Percentiles rank a stretch among this genome's conserved stretches.
Conservation (phyloP, 2,797 vertebrate species). For the Centropyge bicolor region DNA sequence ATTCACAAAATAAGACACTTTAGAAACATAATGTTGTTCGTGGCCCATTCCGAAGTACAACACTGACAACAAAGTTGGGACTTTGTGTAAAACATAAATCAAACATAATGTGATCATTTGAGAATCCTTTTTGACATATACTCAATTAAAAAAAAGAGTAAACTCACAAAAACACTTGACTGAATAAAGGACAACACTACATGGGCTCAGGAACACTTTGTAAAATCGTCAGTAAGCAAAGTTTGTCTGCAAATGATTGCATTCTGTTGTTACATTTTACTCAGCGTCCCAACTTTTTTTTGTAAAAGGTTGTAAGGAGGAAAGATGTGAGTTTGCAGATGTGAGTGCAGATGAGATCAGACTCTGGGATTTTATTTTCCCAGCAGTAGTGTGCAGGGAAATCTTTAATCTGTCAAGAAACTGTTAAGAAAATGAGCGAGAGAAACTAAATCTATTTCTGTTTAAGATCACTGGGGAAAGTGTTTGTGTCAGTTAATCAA, state of each 20-base stretch:
- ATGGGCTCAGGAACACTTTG: too few relatives aligned
- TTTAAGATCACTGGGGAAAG: background rate
- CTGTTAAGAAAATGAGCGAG: background rate
- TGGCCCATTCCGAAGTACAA: background rate
- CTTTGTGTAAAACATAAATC: too few relatives aligned
- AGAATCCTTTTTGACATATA: too few relatives aligned
- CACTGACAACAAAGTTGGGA: too few relatives aligned
- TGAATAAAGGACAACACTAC: too few relatives aligned
- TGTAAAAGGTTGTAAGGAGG: background rate
- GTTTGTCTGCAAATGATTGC: too few relatives aligned
- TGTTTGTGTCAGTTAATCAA: background rate
- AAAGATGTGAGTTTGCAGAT: background rate
- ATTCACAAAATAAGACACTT: background rate
- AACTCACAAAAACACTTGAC: too few relatives aligned
- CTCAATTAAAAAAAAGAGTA: too few relatives aligned
- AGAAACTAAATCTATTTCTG: background rate
- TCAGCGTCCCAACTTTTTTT: too few relatives aligned
- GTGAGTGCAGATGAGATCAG: background rate
- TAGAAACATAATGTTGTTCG: background rate
- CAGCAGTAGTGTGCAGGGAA: background rate
- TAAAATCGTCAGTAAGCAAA: too few relatives aligned
- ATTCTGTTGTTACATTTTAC: too few relatives aligned
- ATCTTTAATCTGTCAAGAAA: background rate
- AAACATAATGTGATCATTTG: too few relatives aligned
- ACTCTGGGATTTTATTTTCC: slow-evolving; percentile 5